A percentile compares a stretch with the other conserved stretches of the same genome.
These are phyloP conservation scores for Erebia palarica DNA, from an alignment of 2,888 invertebrate species.

Conservation along the genomic window DNA sequence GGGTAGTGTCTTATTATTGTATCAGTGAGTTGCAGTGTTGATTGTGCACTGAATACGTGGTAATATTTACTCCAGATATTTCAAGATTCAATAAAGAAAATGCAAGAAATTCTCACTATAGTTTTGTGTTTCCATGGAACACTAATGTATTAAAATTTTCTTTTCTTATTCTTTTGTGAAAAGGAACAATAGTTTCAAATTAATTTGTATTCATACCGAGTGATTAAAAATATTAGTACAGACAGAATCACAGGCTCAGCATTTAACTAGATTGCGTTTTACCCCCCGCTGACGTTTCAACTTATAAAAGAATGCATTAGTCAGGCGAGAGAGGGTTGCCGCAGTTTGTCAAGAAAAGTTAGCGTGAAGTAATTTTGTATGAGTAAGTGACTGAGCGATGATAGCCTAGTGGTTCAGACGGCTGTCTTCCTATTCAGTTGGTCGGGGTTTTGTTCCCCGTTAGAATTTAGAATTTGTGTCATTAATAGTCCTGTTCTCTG, in stretches of 20 bases:
- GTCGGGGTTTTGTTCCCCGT: too few species aligned
- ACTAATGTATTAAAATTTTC: not conserved
- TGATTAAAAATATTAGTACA: conserved; percentile 41
- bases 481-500: too few species aligned
- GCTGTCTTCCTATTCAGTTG: not conserved
- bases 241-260: conserved; percentile 37
- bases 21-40: too few species aligned
- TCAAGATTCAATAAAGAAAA: too few species aligned
- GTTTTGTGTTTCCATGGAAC: not conserved
- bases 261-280: conserved; percentile 56
- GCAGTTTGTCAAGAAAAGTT: conserved; percentile 50
- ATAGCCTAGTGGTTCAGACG: too few species aligned
- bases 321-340: conserved; percentile 53
- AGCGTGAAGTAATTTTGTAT: conserved; percentile 23
- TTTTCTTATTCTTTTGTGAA: not conserved
- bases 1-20: too few species aligned
- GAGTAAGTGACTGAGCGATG: conserved; percentile 1
- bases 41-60: too few species aligned
- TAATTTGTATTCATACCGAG: conserved; percentile 42
- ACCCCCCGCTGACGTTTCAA: conserved; percentile 56
- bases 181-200: not conserved
- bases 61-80: too few species aligned
- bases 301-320: conserved; percentile 63
- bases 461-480: too few species aligned
- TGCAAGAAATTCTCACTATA: too few species aligned